Conservation (phyloP, 2,113 vertebrate species). For the Cyanocitta stelleri region DNA sequence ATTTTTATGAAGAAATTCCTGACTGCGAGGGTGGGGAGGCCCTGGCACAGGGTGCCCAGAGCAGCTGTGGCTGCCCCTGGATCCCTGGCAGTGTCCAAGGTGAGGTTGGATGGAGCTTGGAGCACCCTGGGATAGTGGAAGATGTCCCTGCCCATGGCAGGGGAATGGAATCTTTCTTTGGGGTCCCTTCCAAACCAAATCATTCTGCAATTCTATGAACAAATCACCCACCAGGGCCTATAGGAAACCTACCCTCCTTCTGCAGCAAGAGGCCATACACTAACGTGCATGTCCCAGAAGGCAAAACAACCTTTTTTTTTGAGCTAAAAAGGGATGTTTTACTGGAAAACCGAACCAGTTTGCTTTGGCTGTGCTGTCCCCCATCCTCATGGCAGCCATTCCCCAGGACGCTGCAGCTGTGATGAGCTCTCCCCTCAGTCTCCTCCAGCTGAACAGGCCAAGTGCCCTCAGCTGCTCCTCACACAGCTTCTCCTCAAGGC, state of each 20-base stretch:
- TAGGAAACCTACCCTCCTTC: background rate
- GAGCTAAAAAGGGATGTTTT: background rate
- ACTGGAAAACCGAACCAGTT: background rate
- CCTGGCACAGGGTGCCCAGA: background rate
- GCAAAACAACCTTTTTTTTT: background rate
- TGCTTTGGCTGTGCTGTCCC: background rate
- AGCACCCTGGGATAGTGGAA: background rate
- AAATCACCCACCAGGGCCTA: background rate
- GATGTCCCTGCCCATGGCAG: background rate
- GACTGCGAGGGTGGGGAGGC: background rate
- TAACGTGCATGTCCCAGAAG: background rate
- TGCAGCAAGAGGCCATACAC: background rate
- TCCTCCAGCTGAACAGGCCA: background rate
- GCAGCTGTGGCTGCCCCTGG: background rate
- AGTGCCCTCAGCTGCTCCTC: background rate
- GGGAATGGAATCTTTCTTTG: background rate
- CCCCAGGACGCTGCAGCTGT: background rate
- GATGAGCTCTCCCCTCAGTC: background rate
- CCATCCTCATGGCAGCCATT: background rate
- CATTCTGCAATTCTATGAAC: background rate
- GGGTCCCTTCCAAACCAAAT: background rate
- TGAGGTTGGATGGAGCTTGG: background rate
- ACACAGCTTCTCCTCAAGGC: fast-evolving
- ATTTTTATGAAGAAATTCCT: background rate
- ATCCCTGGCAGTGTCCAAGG: background rate